These are phyloP conservation scores for Melanotaenia duboulayi DNA, from an alignment of 2,113 vertebrate genomes.

Conservation along the genomic window DNA sequence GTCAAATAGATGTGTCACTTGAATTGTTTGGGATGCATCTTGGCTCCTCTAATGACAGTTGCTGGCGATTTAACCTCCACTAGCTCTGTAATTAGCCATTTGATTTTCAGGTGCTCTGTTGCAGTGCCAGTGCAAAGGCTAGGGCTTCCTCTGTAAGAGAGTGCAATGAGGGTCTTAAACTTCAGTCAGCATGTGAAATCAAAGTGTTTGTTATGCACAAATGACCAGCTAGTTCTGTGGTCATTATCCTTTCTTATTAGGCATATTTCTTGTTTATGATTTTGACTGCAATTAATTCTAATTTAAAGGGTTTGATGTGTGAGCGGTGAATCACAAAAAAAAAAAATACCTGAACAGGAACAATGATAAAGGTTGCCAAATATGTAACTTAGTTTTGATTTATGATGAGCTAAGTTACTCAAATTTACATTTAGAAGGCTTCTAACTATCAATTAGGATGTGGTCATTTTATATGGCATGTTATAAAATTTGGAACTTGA, in stretches of 20 bases:
- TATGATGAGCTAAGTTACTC: slow-evolving; percentile 29
- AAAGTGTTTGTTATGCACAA: slow-evolving; percentile 56
- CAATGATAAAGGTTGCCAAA: slow-evolving; percentile 25
- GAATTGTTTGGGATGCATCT: slow-evolving; percentile 45
- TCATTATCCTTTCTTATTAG: slow-evolving; percentile 54
- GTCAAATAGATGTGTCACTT: slow-evolving; percentile 71
- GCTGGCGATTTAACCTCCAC: slow-evolving; percentile 63
- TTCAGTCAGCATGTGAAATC: slow-evolving; percentile 33
- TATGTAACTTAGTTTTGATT: slow-evolving; percentile 6
- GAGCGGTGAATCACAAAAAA: slow-evolving; percentile 34
- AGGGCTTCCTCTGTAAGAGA: slow-evolving; percentile 19
- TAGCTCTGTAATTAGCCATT: slow-evolving; percentile 70
- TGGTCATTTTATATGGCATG: slow-evolving; percentile 25
- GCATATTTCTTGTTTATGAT: slow-evolving; percentile 63
- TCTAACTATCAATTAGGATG: slow-evolving; percentile 35
- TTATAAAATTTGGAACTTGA: slow-evolving; percentile 11
- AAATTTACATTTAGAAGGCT: slow-evolving; percentile 39
- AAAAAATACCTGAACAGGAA: too few relatives aligned
- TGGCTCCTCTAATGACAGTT: slow-evolving; percentile 67
- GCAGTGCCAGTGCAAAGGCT: slow-evolving; percentile 30
- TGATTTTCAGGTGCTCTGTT: slow-evolving; percentile 61
- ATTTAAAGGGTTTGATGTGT: slow-evolving; percentile 42
- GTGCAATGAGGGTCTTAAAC: slow-evolving; percentile 36
- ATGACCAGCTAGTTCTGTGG: slow-evolving; percentile 47
- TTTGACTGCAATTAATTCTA: slow-evolving; percentile 50